Percentiles rank a stretch among this genome's conserved stretches.
phyloP scores from a whole-genome alignment of 2,797 vertebrate genomes.

The Esox lucius region DNA sequence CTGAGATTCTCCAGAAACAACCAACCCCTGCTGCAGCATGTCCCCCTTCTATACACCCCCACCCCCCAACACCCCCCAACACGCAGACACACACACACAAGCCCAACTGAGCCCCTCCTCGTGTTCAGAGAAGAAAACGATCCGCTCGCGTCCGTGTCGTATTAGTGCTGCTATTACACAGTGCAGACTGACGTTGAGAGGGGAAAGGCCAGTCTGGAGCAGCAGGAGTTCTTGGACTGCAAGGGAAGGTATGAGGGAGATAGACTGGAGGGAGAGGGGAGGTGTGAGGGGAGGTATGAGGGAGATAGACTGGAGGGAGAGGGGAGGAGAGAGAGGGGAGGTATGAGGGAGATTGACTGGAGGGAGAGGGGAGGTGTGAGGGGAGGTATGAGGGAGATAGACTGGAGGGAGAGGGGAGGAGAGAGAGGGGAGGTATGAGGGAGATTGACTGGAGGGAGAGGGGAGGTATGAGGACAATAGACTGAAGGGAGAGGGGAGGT shows the following conservation, averaged over 20 bases:
- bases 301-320: too few species aligned
- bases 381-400: slow-evolving; percentile 49
- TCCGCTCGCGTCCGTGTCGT: slow-evolving; percentile 65
- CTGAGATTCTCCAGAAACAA: slow-evolving; percentile 73
- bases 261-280: too few species aligned
- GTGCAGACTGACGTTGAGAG: slow-evolving; percentile 44
- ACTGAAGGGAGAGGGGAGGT: too few species aligned
- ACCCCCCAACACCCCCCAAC: slow-evolving; percentile 31
- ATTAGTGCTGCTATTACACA: slow-evolving; percentile 68
- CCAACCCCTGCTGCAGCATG: slow-evolving; percentile 31
- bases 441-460: slow-evolving; percentile 50
- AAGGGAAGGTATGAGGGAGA: too few species aligned
- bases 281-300: too few species aligned
- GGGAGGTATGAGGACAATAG: too few species aligned
- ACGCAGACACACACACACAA: slow-evolving; percentile 19
- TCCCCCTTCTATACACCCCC: slow-evolving; percentile 43
- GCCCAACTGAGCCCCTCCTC: not conserved
- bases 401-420: slow-evolving; percentile 52
- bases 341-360: slow-evolving; percentile 48
- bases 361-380: slow-evolving; percentile 57
- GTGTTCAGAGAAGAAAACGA: slow-evolving; percentile 56
- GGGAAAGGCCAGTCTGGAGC: not conserved
- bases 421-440: slow-evolving; percentile 47
- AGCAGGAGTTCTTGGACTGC: not conserved
- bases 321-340: not conserved